A percentile compares a stretch with the other conserved stretches of the same genome.
phyloP scores from a whole-genome alignment of 2,113 vertebrate species.

The Albula goreensis region DNA sequence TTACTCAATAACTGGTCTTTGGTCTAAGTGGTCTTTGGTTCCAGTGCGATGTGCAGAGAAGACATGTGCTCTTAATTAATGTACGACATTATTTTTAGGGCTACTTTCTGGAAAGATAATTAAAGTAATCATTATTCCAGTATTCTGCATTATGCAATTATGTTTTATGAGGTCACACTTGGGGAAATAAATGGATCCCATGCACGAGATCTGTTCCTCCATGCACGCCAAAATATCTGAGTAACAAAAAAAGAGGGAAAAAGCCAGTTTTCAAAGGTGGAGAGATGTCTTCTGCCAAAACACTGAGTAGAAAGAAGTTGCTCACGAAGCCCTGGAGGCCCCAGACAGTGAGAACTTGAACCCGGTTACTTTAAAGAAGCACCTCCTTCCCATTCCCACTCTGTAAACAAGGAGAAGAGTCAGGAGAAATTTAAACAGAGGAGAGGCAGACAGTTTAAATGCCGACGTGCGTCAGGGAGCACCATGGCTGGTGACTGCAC shows the following conservation, averaged over 20 bases:
- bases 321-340: no score
- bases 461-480: no score
- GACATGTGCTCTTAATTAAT: neutral
- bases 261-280: neutral
- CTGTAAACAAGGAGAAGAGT: no score
- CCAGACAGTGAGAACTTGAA: no score
- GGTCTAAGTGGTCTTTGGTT: neutral
- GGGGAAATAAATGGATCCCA: neutral
- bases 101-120: neutral
- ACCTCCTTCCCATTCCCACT: no score
- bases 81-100: neutral
- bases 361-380: no score
- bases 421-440: no score
- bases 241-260: neutral
- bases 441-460: no score
- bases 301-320: no score
- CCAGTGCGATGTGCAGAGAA: neutral
- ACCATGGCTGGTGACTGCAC: no score
- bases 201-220: neutral
- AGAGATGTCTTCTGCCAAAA: neutral
- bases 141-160: neutral
- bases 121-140: slow-evolving; percentile 1
- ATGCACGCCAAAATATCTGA: neutral
- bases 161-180: neutral
- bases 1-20: no score